Conservation (phyloP, 2,888 invertebrate species). For the Allygus modestus region DNA sequence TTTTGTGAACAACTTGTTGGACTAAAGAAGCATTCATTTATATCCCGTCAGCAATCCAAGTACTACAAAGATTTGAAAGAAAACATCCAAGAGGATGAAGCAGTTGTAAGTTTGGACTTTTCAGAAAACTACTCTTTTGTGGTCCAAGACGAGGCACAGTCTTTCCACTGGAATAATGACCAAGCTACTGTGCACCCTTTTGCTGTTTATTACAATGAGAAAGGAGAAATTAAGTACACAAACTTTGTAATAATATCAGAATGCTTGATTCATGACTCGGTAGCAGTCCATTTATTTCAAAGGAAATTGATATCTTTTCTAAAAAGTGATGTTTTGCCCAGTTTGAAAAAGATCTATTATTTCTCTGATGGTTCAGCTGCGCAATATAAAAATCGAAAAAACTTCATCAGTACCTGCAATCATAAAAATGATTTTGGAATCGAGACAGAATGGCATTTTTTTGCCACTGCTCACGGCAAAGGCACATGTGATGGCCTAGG, state of each 20-base stretch:
- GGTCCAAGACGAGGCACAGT: conserved; percentile 51
- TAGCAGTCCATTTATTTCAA: conserved; percentile 36
- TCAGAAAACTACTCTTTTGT: conserved; percentile 48
- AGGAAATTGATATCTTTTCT: conserved; percentile 34
- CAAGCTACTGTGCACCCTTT: conserved; percentile 58
- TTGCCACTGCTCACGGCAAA: conserved; percentile 66
- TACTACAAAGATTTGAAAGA: conserved; percentile 49
- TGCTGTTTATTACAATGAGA: conserved; percentile 34
- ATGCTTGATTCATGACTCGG: conserved; percentile 44
- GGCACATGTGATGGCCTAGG: conserved; percentile 67
- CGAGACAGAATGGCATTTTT: conserved; percentile 67
- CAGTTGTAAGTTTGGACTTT: conserved; percentile 44
- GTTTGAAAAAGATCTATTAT: conserved; percentile 39
- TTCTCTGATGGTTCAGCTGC: conserved; percentile 69
- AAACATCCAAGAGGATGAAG: conserved; percentile 46
- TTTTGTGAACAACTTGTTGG: conserved; percentile 39
- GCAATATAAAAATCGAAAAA: conserved; percentile 71
- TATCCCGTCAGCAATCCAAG: conserved; percentile 40
- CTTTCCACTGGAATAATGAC: conserved; percentile 41
- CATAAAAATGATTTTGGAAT: conserved; percentile 66
- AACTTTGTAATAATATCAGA: conserved; percentile 49
- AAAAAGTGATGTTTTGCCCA: conserved; percentile 14
- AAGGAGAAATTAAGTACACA: conserved; percentile 24
- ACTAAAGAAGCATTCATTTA: conserved; percentile 33
- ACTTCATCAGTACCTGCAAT: conserved; percentile 69